These are phyloP conservation scores for Crotalus helleri DNA, from an alignment of 2,113 vertebrate genomes.

Conservation along the genomic window DNA sequence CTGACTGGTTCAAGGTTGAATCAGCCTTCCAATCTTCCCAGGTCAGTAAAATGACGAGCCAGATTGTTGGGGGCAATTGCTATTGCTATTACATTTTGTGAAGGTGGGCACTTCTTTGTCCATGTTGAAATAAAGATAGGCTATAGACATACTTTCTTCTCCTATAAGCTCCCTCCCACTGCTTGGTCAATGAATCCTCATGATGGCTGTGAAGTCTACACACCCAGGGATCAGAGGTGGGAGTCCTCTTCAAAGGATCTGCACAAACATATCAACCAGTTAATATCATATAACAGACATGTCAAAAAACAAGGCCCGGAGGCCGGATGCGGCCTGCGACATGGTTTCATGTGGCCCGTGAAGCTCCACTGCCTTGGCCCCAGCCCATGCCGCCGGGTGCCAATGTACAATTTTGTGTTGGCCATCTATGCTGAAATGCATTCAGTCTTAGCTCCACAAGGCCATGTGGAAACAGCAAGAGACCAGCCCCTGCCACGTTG, in stretches of 20 bases:
- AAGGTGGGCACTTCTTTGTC: background rate
- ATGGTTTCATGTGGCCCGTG: too few relatives aligned
- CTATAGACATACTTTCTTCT: background rate
- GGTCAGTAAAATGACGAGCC: background rate
- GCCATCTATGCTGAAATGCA: too few relatives aligned
- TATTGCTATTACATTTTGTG: background rate
- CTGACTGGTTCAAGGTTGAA: background rate
- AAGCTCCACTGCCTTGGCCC: too few relatives aligned
- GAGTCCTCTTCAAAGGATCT: background rate
- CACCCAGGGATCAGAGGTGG: background rate
- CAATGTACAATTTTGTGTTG: too few relatives aligned
- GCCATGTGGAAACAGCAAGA: too few relatives aligned
- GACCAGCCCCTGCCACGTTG: too few relatives aligned
- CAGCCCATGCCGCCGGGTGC: too few relatives aligned
- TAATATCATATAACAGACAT: background rate
- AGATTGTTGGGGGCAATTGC: background rate
- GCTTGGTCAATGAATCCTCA: background rate
- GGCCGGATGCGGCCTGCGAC: too few relatives aligned
- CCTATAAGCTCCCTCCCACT: background rate
- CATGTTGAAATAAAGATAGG: background rate
- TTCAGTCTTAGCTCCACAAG: too few relatives aligned
- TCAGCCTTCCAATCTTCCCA: background rate
- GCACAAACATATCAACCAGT: background rate
- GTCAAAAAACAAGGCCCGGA: too few relatives aligned
- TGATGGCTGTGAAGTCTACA: background rate